Conservation (phyloP, 2,113 vertebrate genomes). For the Lamprologus ornatipinnis region DNA sequence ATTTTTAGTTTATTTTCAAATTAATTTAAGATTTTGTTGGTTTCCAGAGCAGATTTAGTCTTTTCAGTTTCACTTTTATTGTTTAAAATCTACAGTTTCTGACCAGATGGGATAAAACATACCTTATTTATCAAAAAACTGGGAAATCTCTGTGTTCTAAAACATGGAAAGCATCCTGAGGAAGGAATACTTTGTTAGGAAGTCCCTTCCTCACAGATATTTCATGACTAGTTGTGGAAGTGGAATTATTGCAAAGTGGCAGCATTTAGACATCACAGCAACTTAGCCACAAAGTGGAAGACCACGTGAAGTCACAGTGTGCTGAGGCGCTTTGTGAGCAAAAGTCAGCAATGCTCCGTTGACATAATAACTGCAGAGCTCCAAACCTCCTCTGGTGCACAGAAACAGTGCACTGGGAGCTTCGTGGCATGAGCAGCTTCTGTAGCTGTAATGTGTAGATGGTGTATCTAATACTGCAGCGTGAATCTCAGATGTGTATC, state of each 20-base stretch:
- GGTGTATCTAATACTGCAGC: background rate
- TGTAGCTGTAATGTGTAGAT: background rate
- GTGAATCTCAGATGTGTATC: background rate
- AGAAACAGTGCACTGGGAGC: background rate
- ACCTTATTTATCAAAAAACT: background rate
- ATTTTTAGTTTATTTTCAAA: background rate
- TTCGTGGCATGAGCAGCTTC: background rate
- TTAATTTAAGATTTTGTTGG: background rate
- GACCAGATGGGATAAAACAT: background rate
- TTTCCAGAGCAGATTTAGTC: background rate
- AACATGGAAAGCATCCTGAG: background rate
- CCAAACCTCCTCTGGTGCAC: background rate
- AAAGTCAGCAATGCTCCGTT: background rate
- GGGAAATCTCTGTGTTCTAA: background rate
- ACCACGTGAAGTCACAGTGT: background rate
- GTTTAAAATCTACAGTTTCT: background rate
- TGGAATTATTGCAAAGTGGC: background rate
- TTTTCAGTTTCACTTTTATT: background rate
- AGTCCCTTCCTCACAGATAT: background rate
- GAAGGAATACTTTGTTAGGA: background rate
- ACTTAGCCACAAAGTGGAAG: background rate
- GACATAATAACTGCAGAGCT: background rate
- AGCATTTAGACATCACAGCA: background rate
- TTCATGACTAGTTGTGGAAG: background rate
- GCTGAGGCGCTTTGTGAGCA: background rate